Conservation (phyloP, 2,113 vertebrate species). For the Varanus komodoensis region DNA sequence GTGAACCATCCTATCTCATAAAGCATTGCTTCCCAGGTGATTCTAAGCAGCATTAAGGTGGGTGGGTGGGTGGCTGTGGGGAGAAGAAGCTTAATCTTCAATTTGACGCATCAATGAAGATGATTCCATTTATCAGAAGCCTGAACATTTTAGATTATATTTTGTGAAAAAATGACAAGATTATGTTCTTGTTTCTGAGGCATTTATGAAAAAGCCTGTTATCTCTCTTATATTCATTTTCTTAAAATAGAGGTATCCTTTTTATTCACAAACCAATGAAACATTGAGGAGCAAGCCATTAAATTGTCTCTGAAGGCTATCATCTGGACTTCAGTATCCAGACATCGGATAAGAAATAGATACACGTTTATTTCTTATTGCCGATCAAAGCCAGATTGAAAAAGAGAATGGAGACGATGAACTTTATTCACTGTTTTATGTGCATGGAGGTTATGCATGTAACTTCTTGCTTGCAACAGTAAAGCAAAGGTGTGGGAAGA, state of each 20-base stretch:
- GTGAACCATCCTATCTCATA: constrained; percentile 78
- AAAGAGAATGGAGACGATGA: fast-evolving
- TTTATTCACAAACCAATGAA: constrained; percentile 20
- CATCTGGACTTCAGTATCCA: constrained; percentile 36
- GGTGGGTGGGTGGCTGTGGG: too few relatives aligned
- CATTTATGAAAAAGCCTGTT: constrained; percentile 62
- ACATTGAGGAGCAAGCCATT: background rate
- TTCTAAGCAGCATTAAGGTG: constrained; percentile 68
- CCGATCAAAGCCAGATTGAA: background rate
- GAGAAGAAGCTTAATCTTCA: constrained; percentile 71
- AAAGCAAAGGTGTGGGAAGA: fast-evolving
- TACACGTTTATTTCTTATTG: background rate
- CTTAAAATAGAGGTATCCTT: background rate
- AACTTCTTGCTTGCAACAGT: background rate
- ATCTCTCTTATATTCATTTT: background rate
- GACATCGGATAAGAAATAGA: background rate
- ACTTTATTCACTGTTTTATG: fast-evolving
- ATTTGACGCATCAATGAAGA: constrained; percentile 67
- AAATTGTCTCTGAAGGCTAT: constrained; percentile 47
- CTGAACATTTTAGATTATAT: constrained; percentile 67
- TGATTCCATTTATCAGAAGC: constrained; percentile 61
- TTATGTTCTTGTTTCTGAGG: constrained; percentile 64
- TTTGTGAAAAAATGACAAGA: constrained; percentile 67
- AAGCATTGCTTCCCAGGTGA: constrained; percentile 74
- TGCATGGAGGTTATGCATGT: fast-evolving